phyloP scores from a whole-genome alignment of 2,113 vertebrate species.

The Apteryx mantelli region DNA sequence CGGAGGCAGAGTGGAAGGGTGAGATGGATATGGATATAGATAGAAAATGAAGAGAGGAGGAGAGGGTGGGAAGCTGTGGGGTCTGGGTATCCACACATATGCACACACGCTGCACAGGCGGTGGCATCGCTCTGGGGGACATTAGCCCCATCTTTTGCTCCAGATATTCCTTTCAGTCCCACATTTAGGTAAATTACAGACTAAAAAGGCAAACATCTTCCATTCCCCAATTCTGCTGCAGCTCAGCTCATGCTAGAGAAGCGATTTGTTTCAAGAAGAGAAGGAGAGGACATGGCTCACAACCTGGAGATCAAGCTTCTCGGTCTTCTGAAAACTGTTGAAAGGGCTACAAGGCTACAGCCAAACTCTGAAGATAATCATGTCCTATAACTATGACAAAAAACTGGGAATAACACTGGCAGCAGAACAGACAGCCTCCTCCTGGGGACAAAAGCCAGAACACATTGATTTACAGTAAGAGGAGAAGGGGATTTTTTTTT shows the following conservation, averaged over 20 bases:
- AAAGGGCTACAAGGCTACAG: background rate
- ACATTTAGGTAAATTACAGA: background rate
- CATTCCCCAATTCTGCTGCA: background rate
- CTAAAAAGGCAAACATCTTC: background rate
- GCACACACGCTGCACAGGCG: fast-evolving
- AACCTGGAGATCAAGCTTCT: background rate
- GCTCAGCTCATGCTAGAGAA: background rate
- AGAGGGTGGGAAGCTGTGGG: background rate
- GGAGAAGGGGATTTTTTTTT: background rate
- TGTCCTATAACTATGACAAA: background rate
- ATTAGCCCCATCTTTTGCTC: background rate
- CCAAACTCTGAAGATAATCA: background rate
- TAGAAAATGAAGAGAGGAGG: background rate
- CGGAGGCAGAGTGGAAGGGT: background rate
- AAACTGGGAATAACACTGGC: background rate
- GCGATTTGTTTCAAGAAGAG: fast-evolving
- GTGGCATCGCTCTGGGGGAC: fast-evolving
- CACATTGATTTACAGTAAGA: conserved; percentile 1
- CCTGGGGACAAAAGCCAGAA: conserved; percentile 15
- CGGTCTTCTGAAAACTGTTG: background rate
- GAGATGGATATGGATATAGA: background rate
- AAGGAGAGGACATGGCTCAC: fast-evolving
- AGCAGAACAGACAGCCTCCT: background rate
- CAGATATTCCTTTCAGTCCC: background rate
- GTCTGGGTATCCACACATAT: background rate